Evolutionary conservation across 2,113 vertebrate genomes (phyloP), one percentile per base, ranked within the genome.

Genomic region (Microtus oregoni): DNA sequence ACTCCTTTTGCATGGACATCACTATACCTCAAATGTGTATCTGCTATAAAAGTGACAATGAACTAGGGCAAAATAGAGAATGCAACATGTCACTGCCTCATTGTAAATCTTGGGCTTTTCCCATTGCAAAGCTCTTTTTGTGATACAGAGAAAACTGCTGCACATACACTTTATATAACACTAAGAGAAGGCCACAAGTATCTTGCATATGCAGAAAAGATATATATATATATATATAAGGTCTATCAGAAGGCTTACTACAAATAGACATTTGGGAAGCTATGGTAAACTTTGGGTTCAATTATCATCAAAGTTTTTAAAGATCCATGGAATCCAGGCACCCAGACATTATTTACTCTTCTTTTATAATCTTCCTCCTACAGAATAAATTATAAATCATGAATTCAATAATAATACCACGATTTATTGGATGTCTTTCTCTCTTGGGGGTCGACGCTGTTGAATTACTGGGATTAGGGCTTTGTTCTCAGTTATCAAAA

Each of bases 401-500:
- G 73, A 94, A 82, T 95, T 65, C 91, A 44, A 3, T 79, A 96
- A 94, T 97, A 55, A 82, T 52, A 92, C 55, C 7, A 79, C 8
- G 92, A 72, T 14, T 94, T 83, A 90, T 65, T 85, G 83, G 47
- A 76, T 95, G 78, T 67, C 30, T 50, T 95, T 89, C 41, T 72
- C n/a, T 89, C 20, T 81, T 70, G 73, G 12, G 79, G 10, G n/a
- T 50, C 1, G 10, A 50, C 50, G 63, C 63, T 89, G n/a, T 8
- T 94, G 79, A 89, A 90, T 94, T 94, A 44, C 20, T 90, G 5
- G 55, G 93, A 96, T 83, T 91, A 85, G 32, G 83, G 35, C 28
- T 79, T 10, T 14, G 11, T 93, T 83, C 12, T 30, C 26, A 91
- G 35, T 63, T 90, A 85, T 72, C 30, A 52, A 26, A 96, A 67